Conservation (phyloP, 2,888 invertebrate genomes). For the Zaprionus lineosus region DNA sequence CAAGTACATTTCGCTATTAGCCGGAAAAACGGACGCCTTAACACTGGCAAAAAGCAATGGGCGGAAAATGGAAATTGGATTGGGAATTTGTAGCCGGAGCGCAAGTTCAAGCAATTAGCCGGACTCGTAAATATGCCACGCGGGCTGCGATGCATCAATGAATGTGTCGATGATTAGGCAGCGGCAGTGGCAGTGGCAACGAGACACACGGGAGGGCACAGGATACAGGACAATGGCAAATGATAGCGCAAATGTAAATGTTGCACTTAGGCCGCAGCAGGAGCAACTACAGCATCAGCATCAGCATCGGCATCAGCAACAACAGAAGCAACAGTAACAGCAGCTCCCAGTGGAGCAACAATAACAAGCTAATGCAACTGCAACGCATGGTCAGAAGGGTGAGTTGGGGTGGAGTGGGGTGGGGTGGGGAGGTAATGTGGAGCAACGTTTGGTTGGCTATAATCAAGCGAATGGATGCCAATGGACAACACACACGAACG, state of each 20-base stretch:
- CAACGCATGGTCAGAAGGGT: constrained; percentile 27
- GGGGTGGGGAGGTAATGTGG: background rate
- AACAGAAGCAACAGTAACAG: background rate
- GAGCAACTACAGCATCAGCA: constrained; percentile 8
- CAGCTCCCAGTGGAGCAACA: constrained; percentile 36
- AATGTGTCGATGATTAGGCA: constrained; percentile 75
- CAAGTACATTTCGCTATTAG: constrained; percentile 15
- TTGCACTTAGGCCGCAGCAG: constrained; percentile 48
- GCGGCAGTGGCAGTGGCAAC: background rate
- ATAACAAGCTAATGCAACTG: constrained; percentile 71
- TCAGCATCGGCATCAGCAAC: no score
- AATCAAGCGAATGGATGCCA: constrained; percentile 63
- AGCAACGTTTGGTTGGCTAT: constrained; percentile 38
- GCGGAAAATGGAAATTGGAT: constrained; percentile 8
- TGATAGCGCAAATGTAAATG: constrained; percentile 66
- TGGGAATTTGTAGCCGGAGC: constrained; percentile 3
- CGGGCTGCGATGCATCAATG: constrained; percentile 63
- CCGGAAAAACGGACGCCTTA: constrained; percentile 15
- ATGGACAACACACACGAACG: constrained; percentile 25
- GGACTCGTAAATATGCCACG: constrained; percentile 64
- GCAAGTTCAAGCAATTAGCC: constrained; percentile 52
- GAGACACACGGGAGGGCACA: constrained; percentile 10
- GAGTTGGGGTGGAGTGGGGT: background rate
- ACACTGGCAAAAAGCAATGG: background rate
- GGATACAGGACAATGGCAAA: constrained; percentile 46